phyloP scores from a whole-genome alignment of 37 sponge, comb jelly and placozoan species.

The Tethya wilhelma region DNA sequence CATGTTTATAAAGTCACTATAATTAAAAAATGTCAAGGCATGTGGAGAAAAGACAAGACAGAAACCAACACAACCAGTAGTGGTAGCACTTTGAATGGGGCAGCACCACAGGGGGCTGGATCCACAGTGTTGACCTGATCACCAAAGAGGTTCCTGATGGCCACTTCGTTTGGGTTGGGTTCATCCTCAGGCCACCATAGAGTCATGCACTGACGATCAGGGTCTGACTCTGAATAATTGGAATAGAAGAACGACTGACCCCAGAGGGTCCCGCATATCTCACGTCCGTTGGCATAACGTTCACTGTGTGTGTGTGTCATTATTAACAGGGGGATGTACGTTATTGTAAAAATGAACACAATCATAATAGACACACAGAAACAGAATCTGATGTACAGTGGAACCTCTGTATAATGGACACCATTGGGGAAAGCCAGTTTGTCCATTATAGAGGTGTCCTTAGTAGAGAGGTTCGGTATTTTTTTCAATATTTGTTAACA shows the following conservation, averaged over 20 bases:
- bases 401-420: no score
- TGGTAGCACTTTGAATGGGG: not conserved
- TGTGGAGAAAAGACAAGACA: not conserved
- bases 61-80: not conserved
- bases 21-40: no score
- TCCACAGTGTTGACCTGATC: conserved; percentile 6
- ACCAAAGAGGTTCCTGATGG: conserved; percentile 34
- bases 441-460: no score
- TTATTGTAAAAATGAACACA: no score
- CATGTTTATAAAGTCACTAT: no score
- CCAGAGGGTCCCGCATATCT: conserved; percentile 59
- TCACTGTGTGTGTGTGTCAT: conserved; percentile 22
- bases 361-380: not conserved
- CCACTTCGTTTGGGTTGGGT: conserved; percentile 58
- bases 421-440: no score
- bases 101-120: not conserved
- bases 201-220: conserved; percentile 36
- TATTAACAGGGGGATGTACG: not conserved
- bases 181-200: conserved; percentile 37
- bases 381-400: not conserved
- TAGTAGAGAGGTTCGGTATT: no score
- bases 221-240: conserved; percentile 3
- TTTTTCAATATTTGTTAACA: no score
- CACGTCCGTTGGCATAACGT: conserved; percentile 39
- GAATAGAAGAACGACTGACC: conserved; percentile 64